A percentile compares a stretch with the other conserved stretches of the same genome.
Conservation (phyloP, 2,888 invertebrate genomes). For the Dusona sp. region DNA sequence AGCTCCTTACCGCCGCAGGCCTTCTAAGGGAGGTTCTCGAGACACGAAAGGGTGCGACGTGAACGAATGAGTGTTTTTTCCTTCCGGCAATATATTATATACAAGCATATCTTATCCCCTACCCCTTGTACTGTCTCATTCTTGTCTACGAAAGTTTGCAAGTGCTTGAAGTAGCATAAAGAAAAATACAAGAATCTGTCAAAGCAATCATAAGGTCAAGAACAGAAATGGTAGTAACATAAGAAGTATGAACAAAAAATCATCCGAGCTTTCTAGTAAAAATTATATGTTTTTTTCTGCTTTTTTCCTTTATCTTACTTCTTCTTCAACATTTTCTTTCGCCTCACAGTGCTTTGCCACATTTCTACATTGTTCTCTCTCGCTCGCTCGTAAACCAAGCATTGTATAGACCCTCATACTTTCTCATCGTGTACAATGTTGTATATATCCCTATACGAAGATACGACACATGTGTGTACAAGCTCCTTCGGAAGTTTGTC, state of each 20-base stretch:
- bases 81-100: conserved; percentile 29
- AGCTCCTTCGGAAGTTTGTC: conserved; percentile 71
- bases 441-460: neutral
- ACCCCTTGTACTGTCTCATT: neutral
- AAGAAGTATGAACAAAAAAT: neutral
- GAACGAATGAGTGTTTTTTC: conserved; percentile 39
- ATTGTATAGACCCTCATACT: conserved; percentile 31
- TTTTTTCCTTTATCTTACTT: conserved; percentile 38
- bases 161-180: neutral
- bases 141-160: neutral
- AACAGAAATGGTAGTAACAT: neutral
- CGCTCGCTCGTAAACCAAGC: conserved; percentile 13
- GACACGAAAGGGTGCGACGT: conserved; percentile 26
- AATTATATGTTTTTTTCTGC: conserved; percentile 40
- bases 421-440: conserved; percentile 45
- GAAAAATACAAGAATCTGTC: neutral
- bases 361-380: conserved; percentile 39
- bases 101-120: neutral
- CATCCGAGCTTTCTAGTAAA: conserved; percentile 26
- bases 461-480: conserved; percentile 42
- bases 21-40: conserved; percentile 21
- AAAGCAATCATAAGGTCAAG: conserved; percentile 1
- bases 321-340: conserved; percentile 14
- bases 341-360: conserved; percentile 6
- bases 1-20: conserved; percentile 40